Evolutionary conservation across 1,140 invertebrate genomes (phyloP), one percentile per base, ranked within the genome.

Genomic region (Eciton burchellii): DNA sequence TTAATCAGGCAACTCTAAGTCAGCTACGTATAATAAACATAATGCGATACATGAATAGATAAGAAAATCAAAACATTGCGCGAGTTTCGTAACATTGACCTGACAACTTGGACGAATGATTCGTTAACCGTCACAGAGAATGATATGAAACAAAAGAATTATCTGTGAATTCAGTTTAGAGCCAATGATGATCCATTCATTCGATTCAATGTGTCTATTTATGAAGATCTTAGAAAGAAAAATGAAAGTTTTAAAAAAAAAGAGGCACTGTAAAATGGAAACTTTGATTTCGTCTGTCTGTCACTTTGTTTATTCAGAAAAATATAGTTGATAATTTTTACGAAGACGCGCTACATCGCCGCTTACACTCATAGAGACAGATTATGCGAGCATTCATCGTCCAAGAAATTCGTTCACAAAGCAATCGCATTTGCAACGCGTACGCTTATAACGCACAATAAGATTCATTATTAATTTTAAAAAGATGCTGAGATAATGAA

Each of bases 381-480:
- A 5, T 41, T 71, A 71, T 16, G 21, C 56, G 41, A 56, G 56
- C 56, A 24, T 57, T 11, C 1, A 56, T 41, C 41, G 16, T 54
- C 3, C n/a, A n/a, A 3, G 1, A 71, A 54, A 72, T 72, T 19
- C 19, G 8, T 52, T 21, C 19, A 21, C 6, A 35, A 35, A 60
- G 14, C 26, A 49, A 24, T 47, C n/a, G 29, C 11, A 26, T 74
- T 12, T 14, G n/a, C n/a, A n/a, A n/a, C n/a, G n/a, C n/a, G n/a
- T 8, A 11, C 9, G 60, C 12, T 35, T 12, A 11, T 9, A 14
- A 60, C 0, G n/a, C 9, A 26, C n/a, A 57, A 57, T 72, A 63
- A 74, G 5, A 63, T 74, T 74, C 21, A 35, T 19, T n/a, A 35
- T 49, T 9, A 49, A 35, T 35, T 35, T 21, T 21, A 74, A 63